Evolutionary conservation across 2,797 vertebrate species (phyloP).

Genomic region (Macrochelys suwanniensis): DNA sequence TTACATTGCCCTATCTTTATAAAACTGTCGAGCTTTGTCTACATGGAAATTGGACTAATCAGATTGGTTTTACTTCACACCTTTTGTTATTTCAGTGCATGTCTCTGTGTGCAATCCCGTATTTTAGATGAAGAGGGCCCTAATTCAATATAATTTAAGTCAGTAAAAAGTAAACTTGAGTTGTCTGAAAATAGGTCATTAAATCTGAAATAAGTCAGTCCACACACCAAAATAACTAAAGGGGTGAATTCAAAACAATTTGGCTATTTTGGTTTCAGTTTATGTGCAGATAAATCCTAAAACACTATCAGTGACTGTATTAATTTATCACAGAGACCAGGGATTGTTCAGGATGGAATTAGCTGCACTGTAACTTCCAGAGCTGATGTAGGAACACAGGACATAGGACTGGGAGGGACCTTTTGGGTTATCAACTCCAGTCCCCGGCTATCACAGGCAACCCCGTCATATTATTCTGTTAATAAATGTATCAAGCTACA

Average conservation of each 20-base stretch:
- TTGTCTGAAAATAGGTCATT: constrained; percentile 21
- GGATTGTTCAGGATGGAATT: constrained; percentile 74
- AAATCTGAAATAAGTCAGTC: constrained; percentile 60
- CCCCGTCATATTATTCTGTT: not conserved
- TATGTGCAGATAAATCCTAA: constrained; percentile 50
- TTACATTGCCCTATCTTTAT: not conserved
- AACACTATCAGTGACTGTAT: constrained; percentile 50
- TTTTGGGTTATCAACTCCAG: not conserved
- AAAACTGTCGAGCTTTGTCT: constrained; percentile 3
- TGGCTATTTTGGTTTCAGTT: constrained; percentile 49
- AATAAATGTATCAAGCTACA: not conserved
- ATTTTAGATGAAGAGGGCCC: constrained; percentile 34
- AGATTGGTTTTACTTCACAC: not conserved
- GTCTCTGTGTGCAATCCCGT: not conserved
- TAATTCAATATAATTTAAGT: constrained; percentile 16
- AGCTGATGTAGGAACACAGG: constrained; percentile 28
- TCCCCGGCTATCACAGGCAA: not conserved
- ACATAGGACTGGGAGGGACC: not conserved
- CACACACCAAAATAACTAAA: constrained; percentile 57
- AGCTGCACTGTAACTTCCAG: constrained; percentile 66
- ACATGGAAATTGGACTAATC: not conserved
- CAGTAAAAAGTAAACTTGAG: constrained; percentile 25
- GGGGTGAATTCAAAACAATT: constrained; percentile 59
- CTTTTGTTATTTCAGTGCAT: constrained; percentile 30
- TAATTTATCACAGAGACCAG: constrained; percentile 72